Base-by-base conservation (phyloP, 2,797 vertebrate species). In the Coccyzus lansbergi region DNA sequence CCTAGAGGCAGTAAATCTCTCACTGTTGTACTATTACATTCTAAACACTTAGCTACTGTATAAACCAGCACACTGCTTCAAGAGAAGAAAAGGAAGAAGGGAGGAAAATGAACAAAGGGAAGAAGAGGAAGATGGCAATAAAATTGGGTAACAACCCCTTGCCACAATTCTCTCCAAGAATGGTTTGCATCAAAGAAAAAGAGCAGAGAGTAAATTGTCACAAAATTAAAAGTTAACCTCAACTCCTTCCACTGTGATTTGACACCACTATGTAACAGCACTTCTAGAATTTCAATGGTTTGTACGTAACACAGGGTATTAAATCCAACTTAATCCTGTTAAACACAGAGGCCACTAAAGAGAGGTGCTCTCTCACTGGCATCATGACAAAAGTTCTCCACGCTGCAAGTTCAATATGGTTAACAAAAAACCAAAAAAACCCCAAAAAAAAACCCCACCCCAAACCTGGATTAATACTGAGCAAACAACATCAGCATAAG, bases 271-370 rank as follows among this genome's bases (percentile, higher is more conserved):
- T 64, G 84, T 83, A 94, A 92, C 38, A 86, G 83, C 28, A 90
- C 84, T 90, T 33, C 81, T 83, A 69, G 34, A 96, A 94, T 95
- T 29, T 86, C 92, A 94, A 92, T 93, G 60, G 53, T 77, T 83
- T 78, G 34, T 84, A 64, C 69, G 92, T 77, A 91, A 78, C 88
- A 79, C 81, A 70, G 88, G 85, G 78, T 82, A 87, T 91, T 94
- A 90, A 95, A 96, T 94, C 91, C 93, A 93, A 74, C 78, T 79
- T 97, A 96, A 97, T 92, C 94, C 83, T 94, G 83, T 91, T 96
- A 97, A 94, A 96, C 92, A 90, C 24, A 93, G 89, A 88, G 77
- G 76, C 76, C 94, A 92, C 92, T 90, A 88, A 94, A 86, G 90
- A 95, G 85, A 83, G 79, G 69, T 10, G 1, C 65, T 58, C 44